phyloP scores from a whole-genome alignment of 1,140 invertebrate genomes.

The Brachionus angularis region DNA sequence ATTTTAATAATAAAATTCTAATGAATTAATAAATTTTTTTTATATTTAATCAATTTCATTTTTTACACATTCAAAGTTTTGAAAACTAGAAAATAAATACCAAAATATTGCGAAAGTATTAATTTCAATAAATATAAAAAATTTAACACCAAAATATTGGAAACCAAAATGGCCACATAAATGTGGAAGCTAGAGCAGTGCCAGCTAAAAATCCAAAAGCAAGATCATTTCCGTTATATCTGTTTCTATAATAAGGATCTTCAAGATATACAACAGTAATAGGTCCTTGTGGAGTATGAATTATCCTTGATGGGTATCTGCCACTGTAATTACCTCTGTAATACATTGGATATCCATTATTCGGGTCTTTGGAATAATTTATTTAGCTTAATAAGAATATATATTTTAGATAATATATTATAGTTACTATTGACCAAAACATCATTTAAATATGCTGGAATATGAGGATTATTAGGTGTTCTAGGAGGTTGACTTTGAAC shows the following conservation, averaged over 20 bases:
- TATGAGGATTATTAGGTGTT: constrained; percentile 27
- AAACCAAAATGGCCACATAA: constrained; percentile 43
- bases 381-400: neutral
- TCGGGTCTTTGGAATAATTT: constrained; percentile 1
- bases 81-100: too few relatives aligned
- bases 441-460: constrained; percentile 32
- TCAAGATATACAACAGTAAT: constrained; percentile 40
- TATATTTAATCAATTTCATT: too few relatives aligned
- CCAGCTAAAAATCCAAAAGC: constrained; percentile 38
- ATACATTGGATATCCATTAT: constrained; percentile 43
- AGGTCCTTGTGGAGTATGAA: constrained; percentile 40
- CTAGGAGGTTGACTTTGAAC: neutral
- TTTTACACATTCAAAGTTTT: too few relatives aligned
- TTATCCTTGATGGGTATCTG: constrained; percentile 24
- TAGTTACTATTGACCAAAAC: constrained; percentile 31
- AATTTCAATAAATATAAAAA: too few relatives aligned
- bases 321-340: constrained; percentile 29
- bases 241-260: constrained; percentile 25
- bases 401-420: neutral
- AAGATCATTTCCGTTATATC: neutral
- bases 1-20: constrained; percentile 28
- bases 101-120: too few relatives aligned
- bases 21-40: too few relatives aligned
- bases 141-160: constrained; percentile 34
- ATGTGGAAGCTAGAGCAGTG: constrained; percentile 39